Percentiles rank a stretch among this genome's conserved stretches.
phyloP scores from a whole-genome alignment of 2,888 invertebrate genomes.

The Callinectes sapidus region DNA sequence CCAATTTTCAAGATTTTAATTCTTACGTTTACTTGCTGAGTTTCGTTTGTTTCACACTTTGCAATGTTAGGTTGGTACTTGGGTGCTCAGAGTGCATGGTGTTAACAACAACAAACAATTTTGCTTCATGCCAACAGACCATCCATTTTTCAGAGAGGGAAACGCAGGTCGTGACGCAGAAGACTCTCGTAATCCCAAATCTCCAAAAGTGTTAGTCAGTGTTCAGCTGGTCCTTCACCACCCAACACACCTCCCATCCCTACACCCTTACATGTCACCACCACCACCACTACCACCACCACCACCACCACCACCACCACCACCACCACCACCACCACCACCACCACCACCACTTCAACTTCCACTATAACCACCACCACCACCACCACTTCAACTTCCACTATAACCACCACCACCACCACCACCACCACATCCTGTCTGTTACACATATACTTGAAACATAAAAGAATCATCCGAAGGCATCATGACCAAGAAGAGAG shows the following conservation, averaged over 20 bases:
- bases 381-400: background rate
- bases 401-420: background rate
- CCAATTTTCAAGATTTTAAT: background rate
- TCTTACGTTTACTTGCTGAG: background rate
- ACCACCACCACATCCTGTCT: background rate
- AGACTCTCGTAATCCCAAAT: constrained; percentile 39
- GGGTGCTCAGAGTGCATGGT: constrained; percentile 27
- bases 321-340: background rate
- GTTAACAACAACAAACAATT: background rate
- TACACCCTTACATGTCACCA: background rate
- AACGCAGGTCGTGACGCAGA: constrained; percentile 48
- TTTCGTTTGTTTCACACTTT: background rate
- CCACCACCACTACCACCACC: background rate
- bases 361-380: background rate
- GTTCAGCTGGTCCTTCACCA: constrained; percentile 24
- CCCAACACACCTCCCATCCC: background rate
- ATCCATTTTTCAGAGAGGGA: constrained; percentile 49
- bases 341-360: background rate
- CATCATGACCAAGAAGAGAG: background rate
- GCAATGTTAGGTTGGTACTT: background rate
- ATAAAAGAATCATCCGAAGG: constrained; percentile 5
- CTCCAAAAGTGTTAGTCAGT: constrained; percentile 35
- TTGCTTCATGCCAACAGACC: background rate
- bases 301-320: background rate
- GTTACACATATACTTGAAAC: background rate